phyloP scores from a whole-genome alignment of 92 coral and sea anemone genomes.

The Isaurus tuberculatus region DNA sequence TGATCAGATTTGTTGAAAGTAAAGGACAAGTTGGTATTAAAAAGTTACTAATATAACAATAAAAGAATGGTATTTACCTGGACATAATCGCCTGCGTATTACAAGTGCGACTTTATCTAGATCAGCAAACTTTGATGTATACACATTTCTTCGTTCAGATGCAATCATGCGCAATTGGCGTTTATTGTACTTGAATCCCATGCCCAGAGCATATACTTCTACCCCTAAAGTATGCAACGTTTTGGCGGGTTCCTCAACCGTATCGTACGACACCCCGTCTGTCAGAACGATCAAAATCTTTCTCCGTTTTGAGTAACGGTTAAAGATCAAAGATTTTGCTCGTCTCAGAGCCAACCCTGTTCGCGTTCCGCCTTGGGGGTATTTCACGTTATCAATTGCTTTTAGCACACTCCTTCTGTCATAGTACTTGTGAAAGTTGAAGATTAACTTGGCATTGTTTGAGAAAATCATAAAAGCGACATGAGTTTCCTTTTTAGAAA shows the following conservation, averaged over 20 bases:
- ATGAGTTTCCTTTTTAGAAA: constrained; percentile 84
- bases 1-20: no score
- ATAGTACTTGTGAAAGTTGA: constrained; percentile 75
- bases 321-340: constrained; percentile 67
- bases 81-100: constrained; percentile 41
- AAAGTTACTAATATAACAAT: no score
- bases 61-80: no score
- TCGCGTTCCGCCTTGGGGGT: constrained; percentile 87
- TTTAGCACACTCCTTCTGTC: constrained; percentile 68
- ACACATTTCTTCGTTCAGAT: constrained; percentile 14
- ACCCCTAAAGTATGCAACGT: constrained; percentile 34
- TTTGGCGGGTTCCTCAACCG: constrained; percentile 31
- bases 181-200: constrained; percentile 32
- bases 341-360: constrained; percentile 87
- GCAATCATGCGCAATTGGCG: constrained; percentile 36
- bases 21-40: background rate
- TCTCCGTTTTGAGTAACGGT: constrained; percentile 48
- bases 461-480: constrained; percentile 86
- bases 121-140: constrained; percentile 41
- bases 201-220: constrained; percentile 36
- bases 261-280: constrained; percentile 40
- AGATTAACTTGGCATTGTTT: constrained; percentile 66
- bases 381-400: constrained; percentile 76
- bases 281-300: constrained; percentile 52
- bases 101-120: constrained; percentile 22